Evolutionary conservation across 2,797 vertebrate species (phyloP).

Genomic region (Onychomys torridus): DNA sequence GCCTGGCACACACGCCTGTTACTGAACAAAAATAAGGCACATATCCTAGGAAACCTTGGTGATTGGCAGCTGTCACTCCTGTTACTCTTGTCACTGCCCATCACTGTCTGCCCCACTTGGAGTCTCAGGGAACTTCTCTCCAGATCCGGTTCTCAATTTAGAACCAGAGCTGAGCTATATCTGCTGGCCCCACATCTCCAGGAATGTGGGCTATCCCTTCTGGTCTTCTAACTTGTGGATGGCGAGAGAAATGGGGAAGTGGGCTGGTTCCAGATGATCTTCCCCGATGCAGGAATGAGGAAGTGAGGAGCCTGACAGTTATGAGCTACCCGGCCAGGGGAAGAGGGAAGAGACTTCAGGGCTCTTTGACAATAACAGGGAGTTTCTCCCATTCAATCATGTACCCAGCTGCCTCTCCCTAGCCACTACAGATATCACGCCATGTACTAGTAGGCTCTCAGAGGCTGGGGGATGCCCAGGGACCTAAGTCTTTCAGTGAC

Average conservation of each 20-base stretch:
- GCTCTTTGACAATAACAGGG: not conserved
- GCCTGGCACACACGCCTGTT: slow-evolving; percentile 1
- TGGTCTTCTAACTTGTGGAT: not conserved
- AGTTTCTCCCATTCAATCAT: not conserved
- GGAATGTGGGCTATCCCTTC: not conserved
- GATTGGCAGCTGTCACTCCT: not conserved
- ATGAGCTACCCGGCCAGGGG: not conserved
- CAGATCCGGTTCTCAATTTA: not conserved
- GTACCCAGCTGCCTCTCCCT: not conserved
- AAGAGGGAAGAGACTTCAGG: not conserved
- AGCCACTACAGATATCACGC: not conserved
- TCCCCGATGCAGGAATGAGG: slow-evolving; percentile 24
- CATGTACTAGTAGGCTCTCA: not conserved
- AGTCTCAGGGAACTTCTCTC: not conserved
- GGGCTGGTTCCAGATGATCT: slow-evolving; percentile 45
- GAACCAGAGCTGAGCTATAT: not conserved
- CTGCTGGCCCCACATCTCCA: not conserved
- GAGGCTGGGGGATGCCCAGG: not conserved
- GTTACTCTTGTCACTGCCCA: not conserved
- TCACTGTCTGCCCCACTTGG: not conserved
- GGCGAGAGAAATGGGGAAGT: slow-evolving; percentile 66
- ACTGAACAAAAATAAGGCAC: slow-evolving; percentile 25
- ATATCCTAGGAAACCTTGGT: slow-evolving; percentile 4
- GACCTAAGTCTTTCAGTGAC: not conserved
- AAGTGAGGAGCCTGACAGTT: slow-evolving; percentile 36